These are phyloP conservation scores for Aphyosemion australe DNA, from an alignment of 2,113 vertebrate genomes.

Conservation along the genomic window DNA sequence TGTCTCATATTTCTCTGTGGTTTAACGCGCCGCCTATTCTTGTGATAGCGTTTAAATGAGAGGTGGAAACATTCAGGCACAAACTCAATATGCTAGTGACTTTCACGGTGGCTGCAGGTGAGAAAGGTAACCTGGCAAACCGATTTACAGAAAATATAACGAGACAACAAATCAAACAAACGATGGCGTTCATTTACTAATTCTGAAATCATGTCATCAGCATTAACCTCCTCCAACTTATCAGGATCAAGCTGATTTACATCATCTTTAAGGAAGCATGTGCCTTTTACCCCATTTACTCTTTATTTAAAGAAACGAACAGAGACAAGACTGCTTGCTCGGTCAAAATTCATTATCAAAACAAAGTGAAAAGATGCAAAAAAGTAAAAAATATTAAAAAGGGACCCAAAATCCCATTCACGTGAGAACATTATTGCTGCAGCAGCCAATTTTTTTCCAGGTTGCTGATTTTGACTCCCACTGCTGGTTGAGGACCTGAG, in stretches of 20 bases:
- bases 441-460: constrained; percentile 1
- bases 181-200: constrained; percentile 31
- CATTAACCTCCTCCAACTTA: constrained; percentile 39
- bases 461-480: constrained; percentile 2
- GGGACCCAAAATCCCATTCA: not conserved
- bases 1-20: constrained; percentile 56
- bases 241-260: constrained; percentile 21
- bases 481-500: constrained; percentile 26
- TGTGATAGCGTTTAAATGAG: constrained; percentile 59
- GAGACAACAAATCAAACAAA: constrained; percentile 45
- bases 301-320: constrained; percentile 19
- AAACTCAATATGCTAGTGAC: constrained; percentile 67
- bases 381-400: constrained; percentile 6
- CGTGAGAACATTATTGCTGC: constrained; percentile 7
- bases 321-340: constrained; percentile 31
- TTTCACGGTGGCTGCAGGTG: constrained; percentile 49
- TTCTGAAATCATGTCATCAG: constrained; percentile 35
- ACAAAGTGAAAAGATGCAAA: constrained; percentile 24
- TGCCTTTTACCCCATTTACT: constrained; percentile 38
- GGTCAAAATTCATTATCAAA: constrained; percentile 52
- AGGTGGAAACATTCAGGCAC: constrained; percentile 57
- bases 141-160: constrained; percentile 51
- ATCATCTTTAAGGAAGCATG: constrained; percentile 26
- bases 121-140: constrained; percentile 69
- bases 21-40: constrained; percentile 59